phyloP scores from a whole-genome alignment of 2,113 vertebrate species.

The Dendrocopos noguchii region DNA sequence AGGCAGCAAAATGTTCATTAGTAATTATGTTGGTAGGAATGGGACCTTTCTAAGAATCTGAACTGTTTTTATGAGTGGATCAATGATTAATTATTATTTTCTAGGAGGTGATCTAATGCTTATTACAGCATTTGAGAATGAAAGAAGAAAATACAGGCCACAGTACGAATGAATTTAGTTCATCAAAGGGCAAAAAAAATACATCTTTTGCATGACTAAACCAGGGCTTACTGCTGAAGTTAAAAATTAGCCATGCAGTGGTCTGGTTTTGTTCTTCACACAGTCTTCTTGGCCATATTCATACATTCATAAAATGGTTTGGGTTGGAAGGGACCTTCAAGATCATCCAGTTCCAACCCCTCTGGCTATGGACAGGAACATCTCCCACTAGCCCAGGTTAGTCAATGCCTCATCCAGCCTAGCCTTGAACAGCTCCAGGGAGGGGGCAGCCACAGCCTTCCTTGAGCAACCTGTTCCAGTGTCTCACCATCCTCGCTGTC shows the following conservation, averaged over 20 bases:
- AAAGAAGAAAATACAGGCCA: not conserved
- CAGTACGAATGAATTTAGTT: not conserved
- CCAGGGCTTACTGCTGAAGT: not conserved
- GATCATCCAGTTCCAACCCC: too few relatives aligned
- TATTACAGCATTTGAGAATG: not conserved
- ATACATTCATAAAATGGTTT: too few relatives aligned
- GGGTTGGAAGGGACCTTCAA: too few relatives aligned
- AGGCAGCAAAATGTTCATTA: not conserved
- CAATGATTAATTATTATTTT: slow-evolving; percentile 9
- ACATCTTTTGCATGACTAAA: not conserved
- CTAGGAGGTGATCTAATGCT: not conserved
- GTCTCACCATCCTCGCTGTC: too few relatives aligned
- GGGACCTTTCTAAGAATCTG: not conserved
- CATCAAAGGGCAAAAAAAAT: not conserved
- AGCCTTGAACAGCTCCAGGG: too few relatives aligned
- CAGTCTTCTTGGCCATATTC: not conserved
- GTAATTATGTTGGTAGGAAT: not conserved
- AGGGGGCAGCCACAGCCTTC: too few relatives aligned
- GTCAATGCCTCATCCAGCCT: too few relatives aligned
- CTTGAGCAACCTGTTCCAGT: too few relatives aligned
- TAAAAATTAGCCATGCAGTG: fast-evolving
- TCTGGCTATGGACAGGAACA: too few relatives aligned
- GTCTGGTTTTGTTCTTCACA: not conserved
- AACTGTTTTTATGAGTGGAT: not conserved
- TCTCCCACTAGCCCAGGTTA: too few relatives aligned